These are phyloP conservation scores for Melieria omissa DNA, from an alignment of 2,888 invertebrate species.

Conservation along the genomic window DNA sequence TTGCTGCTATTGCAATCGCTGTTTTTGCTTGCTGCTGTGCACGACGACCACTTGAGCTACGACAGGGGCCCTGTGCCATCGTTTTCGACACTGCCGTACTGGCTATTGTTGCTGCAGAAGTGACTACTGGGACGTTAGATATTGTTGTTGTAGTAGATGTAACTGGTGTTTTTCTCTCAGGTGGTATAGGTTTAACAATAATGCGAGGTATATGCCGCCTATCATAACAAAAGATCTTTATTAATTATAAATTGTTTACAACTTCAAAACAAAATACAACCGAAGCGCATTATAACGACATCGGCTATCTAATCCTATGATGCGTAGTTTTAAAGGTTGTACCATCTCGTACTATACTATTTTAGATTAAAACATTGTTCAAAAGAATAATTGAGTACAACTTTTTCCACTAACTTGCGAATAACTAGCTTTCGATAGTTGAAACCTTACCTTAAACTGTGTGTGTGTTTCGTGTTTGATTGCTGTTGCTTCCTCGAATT, in stretches of 20 bases:
- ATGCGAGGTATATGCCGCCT: constrained; percentile 78
- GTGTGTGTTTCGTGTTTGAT: constrained; percentile 76
- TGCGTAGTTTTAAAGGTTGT: too few species aligned
- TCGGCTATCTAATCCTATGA: background rate
- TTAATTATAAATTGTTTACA: too few species aligned
- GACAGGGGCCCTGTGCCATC: constrained; percentile 46
- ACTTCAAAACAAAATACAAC: background rate
- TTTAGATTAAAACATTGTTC: background rate
- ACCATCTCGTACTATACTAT: background rate
- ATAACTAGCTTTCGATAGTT: background rate
- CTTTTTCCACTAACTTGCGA: background rate
- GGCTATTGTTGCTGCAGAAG: constrained; percentile 26
- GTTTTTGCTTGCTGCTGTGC: constrained; percentile 61
- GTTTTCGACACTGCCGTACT: constrained; percentile 37
- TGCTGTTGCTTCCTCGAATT: constrained; percentile 22
- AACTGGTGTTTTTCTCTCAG: constrained; percentile 57
- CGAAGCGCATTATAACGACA: background rate
- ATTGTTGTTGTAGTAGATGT: constrained; percentile 45
- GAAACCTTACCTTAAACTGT: constrained; percentile 68
- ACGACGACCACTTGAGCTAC: constrained; percentile 58
- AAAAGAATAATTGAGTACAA: background rate
- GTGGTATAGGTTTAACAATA: constrained; percentile 82
- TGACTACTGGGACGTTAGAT: constrained; percentile 30
- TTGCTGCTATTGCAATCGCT: constrained; percentile 51
- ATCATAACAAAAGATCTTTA: background rate